A percentile compares a stretch with the other conserved stretches of the same genome.
These are phyloP conservation scores for Sebastes elongatus DNA, from an alignment of 2,797 vertebrate species.

Conservation along the genomic window DNA sequence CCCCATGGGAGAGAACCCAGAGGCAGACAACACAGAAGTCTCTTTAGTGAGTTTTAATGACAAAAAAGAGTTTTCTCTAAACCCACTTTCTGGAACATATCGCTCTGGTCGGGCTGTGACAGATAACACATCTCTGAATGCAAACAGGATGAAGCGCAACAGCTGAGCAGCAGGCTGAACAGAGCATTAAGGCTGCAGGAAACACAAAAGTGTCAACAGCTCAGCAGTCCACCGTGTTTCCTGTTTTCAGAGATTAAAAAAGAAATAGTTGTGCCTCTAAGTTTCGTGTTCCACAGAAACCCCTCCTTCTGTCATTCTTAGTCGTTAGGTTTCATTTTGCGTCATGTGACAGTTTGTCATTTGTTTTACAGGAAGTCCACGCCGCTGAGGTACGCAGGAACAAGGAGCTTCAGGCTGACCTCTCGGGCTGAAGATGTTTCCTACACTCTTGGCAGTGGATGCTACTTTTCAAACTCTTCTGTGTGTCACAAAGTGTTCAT, in stretches of 20 bases:
- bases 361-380: conserved; percentile 84
- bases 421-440: conserved; percentile 84
- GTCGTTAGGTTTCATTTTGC: not conserved
- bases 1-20: not conserved
- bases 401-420: conserved; percentile 87
- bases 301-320: not conserved
- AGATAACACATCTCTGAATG: not conserved
- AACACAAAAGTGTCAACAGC: not conserved
- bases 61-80: too few species aligned
- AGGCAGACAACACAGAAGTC: not conserved
- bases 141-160: not conserved
- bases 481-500: conserved; percentile 40
- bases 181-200: not conserved
- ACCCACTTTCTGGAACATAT: not conserved
- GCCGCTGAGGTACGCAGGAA: conserved; percentile 89
- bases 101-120: not conserved
- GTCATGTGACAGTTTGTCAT: not conserved
- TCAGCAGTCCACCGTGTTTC: not conserved
- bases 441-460: conserved; percentile 56
- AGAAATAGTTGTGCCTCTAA: not conserved
- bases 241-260: not conserved
- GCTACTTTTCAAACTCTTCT: conserved; percentile 32
- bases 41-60: not conserved
- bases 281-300: not conserved
- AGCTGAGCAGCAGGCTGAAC: not conserved